Conservation (phyloP, 1,140 invertebrate genomes). For the Hylaeus volcanicus region DNA sequence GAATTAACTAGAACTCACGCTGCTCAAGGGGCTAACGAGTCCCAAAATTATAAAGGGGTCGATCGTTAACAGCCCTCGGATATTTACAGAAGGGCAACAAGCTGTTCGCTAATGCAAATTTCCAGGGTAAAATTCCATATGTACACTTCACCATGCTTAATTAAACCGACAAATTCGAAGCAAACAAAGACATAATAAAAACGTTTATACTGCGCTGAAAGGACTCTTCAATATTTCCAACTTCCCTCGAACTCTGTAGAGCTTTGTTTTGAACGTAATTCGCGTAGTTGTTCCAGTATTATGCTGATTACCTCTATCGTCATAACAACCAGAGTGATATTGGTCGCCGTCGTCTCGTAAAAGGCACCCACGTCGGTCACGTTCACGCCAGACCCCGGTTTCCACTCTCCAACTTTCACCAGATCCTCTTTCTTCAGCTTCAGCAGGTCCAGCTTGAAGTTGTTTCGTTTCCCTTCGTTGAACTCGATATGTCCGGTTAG, state of each 20-base stretch:
- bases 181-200: no score
- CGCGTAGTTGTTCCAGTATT: no score
- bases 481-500: constrained; percentile 94
- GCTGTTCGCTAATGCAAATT: background rate
- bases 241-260: no score
- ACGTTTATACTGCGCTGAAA: no score
- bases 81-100: background rate
- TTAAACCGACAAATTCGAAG: background rate
- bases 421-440: constrained; percentile 89
- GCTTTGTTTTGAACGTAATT: background rate
- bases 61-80: no score
- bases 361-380: constrained; percentile 93
- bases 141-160: background rate
- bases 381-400: constrained; percentile 86
- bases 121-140: background rate
- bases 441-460: constrained; percentile 92
- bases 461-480: constrained; percentile 89
- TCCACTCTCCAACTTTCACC: constrained; percentile 92
- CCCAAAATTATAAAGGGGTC: no score
- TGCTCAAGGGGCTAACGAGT: no score
- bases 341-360: constrained; percentile 89
- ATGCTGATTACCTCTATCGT: constrained; percentile 88
- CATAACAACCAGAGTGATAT: constrained; percentile 94
- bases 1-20: no score
- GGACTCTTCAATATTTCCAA: background rate